Percentiles rank a stretch among this genome's conserved stretches.
Conservation (phyloP, 2,888 invertebrate species). For the Chrysolina haemoptera region DNA sequence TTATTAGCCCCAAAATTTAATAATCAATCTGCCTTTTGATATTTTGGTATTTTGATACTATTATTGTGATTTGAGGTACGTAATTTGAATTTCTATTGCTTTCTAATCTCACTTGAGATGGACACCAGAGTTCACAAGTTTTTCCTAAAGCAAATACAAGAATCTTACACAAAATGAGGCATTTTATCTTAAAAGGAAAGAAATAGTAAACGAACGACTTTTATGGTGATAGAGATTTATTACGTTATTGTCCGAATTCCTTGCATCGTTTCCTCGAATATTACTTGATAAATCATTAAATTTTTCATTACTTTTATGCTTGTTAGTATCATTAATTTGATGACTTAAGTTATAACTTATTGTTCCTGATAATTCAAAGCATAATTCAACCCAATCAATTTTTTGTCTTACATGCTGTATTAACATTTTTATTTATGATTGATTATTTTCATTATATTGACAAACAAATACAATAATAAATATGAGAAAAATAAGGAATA, state of each 20-base stretch:
- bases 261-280: background rate
- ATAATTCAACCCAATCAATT: no score
- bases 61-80: background rate
- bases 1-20: no score
- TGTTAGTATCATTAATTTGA: no score
- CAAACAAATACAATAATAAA: no score
- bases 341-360: background rate
- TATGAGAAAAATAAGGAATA: no score
- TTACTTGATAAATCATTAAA: background rate
- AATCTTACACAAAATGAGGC: background rate
- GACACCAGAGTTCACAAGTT: background rate
- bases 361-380: background rate
- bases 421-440: no score
- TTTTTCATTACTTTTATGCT: background rate
- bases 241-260: background rate
- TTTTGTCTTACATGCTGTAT: no score
- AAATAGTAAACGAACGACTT: background rate
- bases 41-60: background rate
- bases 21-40: no score
- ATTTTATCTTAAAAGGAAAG: background rate
- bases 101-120: background rate
- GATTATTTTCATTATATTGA: no score
- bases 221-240: background rate
- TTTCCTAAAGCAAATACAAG: background rate
- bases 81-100: background rate